Base-by-base conservation (phyloP, 2,888 invertebrate genomes). In the Zaprionus bogoriensis region DNA sequence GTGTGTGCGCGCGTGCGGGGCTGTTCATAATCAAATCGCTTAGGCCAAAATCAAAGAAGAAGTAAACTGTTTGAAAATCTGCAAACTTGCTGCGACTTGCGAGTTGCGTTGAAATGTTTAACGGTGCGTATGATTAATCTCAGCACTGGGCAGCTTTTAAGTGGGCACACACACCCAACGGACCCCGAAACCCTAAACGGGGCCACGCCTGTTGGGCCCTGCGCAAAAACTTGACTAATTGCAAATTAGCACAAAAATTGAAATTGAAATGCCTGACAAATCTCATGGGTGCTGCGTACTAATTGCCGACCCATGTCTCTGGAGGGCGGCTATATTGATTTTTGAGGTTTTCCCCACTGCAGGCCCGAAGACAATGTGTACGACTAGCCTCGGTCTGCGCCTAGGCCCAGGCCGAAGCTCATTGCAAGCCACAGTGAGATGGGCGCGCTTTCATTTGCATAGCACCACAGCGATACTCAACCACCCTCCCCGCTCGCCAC, bases 91-190 rank as follows among this genome's bases (percentile, higher is more conserved):
- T 28, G 55, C 54, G 46, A 39, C 17, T 30, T 41, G 7, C 10
- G 3, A 32, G 17, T 53, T 60, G 27, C 17, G 22, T 64, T 74
- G 45, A 45, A 69, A 28, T 79, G 77, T 28, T 67, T 54, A 81
- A 75, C 77, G 77, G 57, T 70, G 79, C 80, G 82, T 79, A 79
- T 80, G 82, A 80, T 79, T 81, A 79, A 73, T 77, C 58, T 66
- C 50, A 44, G 75, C 32, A 23, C 42, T 51, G 48, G 41, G 45
- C 47, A 52, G 28, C 25, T 48, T 50, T 30, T 30, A 44, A 41
- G 47, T 54, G 42, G 19, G 9, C 52, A 27, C 4, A 27, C 20
- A 20, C 42, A 22, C 42, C 22, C 42, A 44, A 25, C 14, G 41
- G 41, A 22, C 19, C 14, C 20, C 22, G 39, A 38, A 47, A 20